Percentiles rank a stretch among this genome's conserved stretches.
These are phyloP conservation scores for Cheirogaleus medius DNA, from an alignment of 2,113 vertebrate genomes.

Conservation along the genomic window DNA sequence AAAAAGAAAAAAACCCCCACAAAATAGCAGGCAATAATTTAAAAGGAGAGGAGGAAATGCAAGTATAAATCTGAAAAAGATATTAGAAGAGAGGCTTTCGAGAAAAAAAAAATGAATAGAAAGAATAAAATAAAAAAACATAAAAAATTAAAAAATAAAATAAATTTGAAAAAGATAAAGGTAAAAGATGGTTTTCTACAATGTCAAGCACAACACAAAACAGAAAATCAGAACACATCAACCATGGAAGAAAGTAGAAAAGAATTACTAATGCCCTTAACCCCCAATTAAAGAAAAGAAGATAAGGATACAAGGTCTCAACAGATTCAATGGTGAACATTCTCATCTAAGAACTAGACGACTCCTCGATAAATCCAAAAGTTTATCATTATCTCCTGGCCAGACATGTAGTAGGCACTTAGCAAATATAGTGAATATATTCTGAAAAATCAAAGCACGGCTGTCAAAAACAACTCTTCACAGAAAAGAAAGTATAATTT, in stretches of 20 bases:
- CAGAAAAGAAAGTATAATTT: background rate
- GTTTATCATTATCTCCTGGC: background rate
- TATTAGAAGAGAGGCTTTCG: no score
- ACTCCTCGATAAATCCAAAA: background rate
- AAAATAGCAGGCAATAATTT: background rate
- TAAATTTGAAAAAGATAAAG: background rate
- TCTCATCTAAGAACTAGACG: background rate
- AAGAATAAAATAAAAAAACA: no score
- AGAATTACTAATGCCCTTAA: background rate
- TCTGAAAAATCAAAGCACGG: background rate
- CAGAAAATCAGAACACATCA: background rate
- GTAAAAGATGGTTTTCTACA: slow-evolving; percentile 16
- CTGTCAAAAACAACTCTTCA: slow-evolving; percentile 29
- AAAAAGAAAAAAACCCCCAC: background rate
- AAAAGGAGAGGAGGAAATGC: background rate
- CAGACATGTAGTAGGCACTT: background rate
- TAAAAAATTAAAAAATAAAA: no score
- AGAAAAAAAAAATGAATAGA: no score
- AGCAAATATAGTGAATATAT: background rate
- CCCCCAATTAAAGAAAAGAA: background rate
- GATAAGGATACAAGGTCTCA: background rate
- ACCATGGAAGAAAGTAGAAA: background rate
- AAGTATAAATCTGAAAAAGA: background rate
- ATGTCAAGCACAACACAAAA: background rate
- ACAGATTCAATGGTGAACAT: background rate